Evolutionary conservation across 1,140 invertebrate species (phyloP), one percentile per base, ranked within the genome.

Genomic region (Drosophila malerkotliana): DNA sequence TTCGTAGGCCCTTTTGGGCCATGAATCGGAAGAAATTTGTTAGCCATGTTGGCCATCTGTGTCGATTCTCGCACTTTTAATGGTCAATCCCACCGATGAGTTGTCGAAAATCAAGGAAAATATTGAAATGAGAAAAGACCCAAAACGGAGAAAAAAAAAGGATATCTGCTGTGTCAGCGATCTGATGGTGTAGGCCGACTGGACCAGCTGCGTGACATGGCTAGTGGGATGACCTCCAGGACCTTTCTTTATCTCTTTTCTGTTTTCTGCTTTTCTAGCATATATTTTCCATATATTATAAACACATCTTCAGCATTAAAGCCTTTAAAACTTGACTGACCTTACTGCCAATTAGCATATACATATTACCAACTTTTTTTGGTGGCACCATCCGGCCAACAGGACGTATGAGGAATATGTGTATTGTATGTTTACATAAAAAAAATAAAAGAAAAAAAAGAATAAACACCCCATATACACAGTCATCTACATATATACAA

Each of bases 371-470:
- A 30, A 30, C 12, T 56, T 63, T 56, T 63, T 63, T 41, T 18
- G 53, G 41, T 39, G 53, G 28, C 39, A 37, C 21, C 2, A 21
- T 21, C 21, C 21, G 21, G 34, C 9, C 15, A 45, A 15, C 58
- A 15, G 58, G 24, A 3, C 10, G n/a, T 24, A 28, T 4, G 18
- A 21, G 34, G 10, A 24, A 26, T n/a, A 10, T 18, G 21, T 12
- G 21, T 30, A 78, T 81, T 77, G 67, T 55, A 41, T 64, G 79
- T 81, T 81, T 81, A 63, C 68, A 82, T 68, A 69, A 18, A 37
- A 57, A 32, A 30, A 56, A 68, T 39, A 41, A 60, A 54, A 21
- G 26, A 39, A 68, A 54, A 12, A 61, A 56, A 26, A 15, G 51
- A 48, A 67, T 69, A 67, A 68, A 67, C 49, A 47, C 49, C 63